These are phyloP conservation scores for Drosophila varians DNA, from an alignment of 1,140 invertebrate genomes.

Conservation along the genomic window DNA sequence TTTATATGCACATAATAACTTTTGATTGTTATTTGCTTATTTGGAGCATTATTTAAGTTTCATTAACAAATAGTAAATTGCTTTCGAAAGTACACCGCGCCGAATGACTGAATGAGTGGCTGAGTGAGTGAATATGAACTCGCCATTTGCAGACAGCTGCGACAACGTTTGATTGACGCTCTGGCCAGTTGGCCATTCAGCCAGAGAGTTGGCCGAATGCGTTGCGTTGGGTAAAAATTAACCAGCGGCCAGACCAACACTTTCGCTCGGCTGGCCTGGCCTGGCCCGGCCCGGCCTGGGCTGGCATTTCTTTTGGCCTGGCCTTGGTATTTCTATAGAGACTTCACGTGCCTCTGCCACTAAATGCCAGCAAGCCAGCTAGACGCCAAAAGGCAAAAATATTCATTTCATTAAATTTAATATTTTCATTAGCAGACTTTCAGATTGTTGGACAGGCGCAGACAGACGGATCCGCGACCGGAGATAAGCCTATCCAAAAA, in stretches of 20 bases:
- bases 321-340: conserved; percentile 26
- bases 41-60: conserved; percentile 77
- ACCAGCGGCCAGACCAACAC: conserved; percentile 50
- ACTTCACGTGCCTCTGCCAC: conserved; percentile 31
- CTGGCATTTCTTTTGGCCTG: conserved; percentile 3
- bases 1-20: conserved; percentile 71
- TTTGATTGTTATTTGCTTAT: conserved; percentile 77
- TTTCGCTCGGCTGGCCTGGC: conserved; percentile 44
- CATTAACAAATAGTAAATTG: conserved; percentile 79
- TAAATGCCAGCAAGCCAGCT: neutral
- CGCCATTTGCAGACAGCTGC: conserved; percentile 38
- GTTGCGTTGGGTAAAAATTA: conserved; percentile 59
- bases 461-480: conserved; percentile 38
- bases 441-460: conserved; percentile 23
- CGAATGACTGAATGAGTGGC: conserved; percentile 11
- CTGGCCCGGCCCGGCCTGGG: conserved; percentile 27
- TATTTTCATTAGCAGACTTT: conserved; percentile 79
- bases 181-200: conserved; percentile 20
- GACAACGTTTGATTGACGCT: conserved; percentile 71
- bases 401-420: conserved; percentile 79
- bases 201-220: conserved; percentile 60
- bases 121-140: conserved; percentile 34
- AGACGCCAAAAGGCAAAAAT: conserved; percentile 44
- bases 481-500: conserved; percentile 50
- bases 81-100: conserved; percentile 64